Conservation (phyloP, 2,797 vertebrate species). For the Chanos chanos region DNA sequence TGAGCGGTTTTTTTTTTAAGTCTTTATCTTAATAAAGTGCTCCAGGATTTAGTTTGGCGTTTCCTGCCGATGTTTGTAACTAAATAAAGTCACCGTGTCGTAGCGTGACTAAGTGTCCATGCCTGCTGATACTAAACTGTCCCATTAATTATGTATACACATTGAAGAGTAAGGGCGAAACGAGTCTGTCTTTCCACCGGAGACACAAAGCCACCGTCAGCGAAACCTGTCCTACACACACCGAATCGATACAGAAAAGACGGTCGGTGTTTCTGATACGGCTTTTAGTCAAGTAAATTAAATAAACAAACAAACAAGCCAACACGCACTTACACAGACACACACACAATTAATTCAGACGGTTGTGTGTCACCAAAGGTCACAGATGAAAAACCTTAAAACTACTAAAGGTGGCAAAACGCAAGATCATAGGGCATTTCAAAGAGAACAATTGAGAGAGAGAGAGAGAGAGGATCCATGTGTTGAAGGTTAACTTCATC, state of each 20-base stretch:
- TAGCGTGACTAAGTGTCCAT: slow-evolving; percentile 50
- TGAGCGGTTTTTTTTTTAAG: too few relatives aligned
- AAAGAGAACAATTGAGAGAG: too few relatives aligned
- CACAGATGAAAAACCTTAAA: too few relatives aligned
- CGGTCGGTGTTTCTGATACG: slow-evolving; percentile 3
- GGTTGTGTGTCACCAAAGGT: too few relatives aligned
- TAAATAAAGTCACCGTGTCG: slow-evolving; percentile 44
- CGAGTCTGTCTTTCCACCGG: slow-evolving; percentile 3
- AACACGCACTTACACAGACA: slow-evolving; percentile 15
- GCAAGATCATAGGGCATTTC: too few relatives aligned
- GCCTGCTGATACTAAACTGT: slow-evolving; percentile 38
- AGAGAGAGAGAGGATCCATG: too few relatives aligned
- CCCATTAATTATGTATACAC: slow-evolving; percentile 45
- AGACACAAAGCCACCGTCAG: slow-evolving; percentile 7
- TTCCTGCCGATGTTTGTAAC: slow-evolving; percentile 5
- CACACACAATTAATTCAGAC: not conserved
- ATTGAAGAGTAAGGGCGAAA: slow-evolving; percentile 1
- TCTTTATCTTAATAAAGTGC: not conserved
- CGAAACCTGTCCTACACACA: slow-evolving; percentile 18
- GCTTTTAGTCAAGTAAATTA: slow-evolving; percentile 1
- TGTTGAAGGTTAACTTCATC: too few relatives aligned
- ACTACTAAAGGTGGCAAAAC: too few relatives aligned
- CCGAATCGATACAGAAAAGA: slow-evolving; percentile 25
- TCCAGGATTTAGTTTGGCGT: not conserved
- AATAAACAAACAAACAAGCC: not conserved